Evolutionary conservation across 2,797 vertebrate genomes (phyloP).

Genomic region (Cynodonichthys magdalenae): DNA sequence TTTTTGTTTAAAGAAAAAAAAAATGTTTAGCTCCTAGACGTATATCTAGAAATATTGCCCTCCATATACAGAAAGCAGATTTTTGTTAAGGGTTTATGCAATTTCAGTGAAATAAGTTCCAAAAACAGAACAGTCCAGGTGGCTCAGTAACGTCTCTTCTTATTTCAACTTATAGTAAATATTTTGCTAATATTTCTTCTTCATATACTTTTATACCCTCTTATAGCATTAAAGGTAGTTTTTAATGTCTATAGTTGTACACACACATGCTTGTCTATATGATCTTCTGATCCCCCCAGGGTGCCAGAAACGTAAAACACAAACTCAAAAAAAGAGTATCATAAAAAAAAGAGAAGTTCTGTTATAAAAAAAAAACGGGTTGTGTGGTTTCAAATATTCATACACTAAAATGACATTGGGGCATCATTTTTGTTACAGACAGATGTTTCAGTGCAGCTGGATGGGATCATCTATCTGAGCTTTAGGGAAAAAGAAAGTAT

Average conservation of each 20-base stretch:
- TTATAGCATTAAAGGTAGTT: no score
- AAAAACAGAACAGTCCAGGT: conserved; percentile 7
- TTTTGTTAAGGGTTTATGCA: conserved; percentile 2
- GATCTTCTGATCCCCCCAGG: no score
- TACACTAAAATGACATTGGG: background rate
- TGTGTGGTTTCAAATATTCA: background rate
- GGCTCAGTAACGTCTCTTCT: background rate
- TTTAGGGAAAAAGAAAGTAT: background rate
- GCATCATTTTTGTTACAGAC: background rate
- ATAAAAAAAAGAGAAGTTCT: no score
- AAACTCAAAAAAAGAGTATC: no score
- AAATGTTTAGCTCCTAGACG: conserved; percentile 28
- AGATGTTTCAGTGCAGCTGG: conserved; percentile 14
- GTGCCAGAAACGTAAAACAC: no score
- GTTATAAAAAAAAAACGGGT: no score
- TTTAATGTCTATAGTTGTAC: no score
- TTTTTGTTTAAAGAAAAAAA: conserved; percentile 20
- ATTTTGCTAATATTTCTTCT: background rate
- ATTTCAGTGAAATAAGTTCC: conserved; percentile 9
- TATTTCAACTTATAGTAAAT: background rate
- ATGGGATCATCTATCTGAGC: conserved; percentile 8
- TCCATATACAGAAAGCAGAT: background rate
- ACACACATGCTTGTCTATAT: no score
- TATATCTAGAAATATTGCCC: background rate
- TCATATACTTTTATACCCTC: no score